Evolutionary conservation across 92 coral and sea anemone genomes (phyloP).

Genomic region (Desmophyllum pertusum): DNA sequence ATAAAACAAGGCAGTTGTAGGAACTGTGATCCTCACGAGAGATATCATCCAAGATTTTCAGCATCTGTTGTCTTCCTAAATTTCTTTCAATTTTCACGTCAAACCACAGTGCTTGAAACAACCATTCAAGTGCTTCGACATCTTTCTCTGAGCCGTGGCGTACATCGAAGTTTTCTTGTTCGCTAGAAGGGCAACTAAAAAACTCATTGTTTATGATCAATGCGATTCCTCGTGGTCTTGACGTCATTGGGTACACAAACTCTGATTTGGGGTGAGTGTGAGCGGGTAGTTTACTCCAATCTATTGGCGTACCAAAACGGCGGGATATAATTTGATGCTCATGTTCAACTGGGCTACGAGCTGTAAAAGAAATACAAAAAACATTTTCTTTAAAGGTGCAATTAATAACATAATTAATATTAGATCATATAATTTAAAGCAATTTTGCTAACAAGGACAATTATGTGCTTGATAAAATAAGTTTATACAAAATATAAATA

Average conservation of each 20-base stretch:
- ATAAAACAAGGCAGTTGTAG: slow-evolving; percentile 72
- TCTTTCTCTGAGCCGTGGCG: slow-evolving; percentile 72
- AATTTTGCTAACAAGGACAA: no score
- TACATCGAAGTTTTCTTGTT: background rate
- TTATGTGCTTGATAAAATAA: no score
- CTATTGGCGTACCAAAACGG: background rate
- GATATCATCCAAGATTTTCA: background rate
- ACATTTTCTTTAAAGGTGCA: no score
- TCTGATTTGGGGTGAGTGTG: slow-evolving; percentile 38
- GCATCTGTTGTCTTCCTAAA: slow-evolving; percentile 25
- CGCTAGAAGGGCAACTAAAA: slow-evolving; percentile 25
- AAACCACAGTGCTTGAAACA: slow-evolving; percentile 59
- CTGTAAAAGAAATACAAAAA: no score
- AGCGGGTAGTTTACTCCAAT: slow-evolving; percentile 17
- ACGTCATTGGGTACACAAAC: slow-evolving; percentile 60
- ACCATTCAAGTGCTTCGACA: slow-evolving; percentile 23
- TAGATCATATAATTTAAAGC: no score
- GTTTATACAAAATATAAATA: no score
- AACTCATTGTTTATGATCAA: slow-evolving; percentile 73
- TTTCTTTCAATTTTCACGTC: slow-evolving; percentile 4
- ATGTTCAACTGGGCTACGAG: no score
- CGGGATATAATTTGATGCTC: no score
- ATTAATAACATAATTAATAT: no score
- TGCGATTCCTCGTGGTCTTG: slow-evolving; percentile 70
- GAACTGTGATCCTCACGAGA: slow-evolving; percentile 33